Base-by-base conservation (phyloP, 2,797 vertebrate species). In the Mormyrus hasselquistii region DNA sequence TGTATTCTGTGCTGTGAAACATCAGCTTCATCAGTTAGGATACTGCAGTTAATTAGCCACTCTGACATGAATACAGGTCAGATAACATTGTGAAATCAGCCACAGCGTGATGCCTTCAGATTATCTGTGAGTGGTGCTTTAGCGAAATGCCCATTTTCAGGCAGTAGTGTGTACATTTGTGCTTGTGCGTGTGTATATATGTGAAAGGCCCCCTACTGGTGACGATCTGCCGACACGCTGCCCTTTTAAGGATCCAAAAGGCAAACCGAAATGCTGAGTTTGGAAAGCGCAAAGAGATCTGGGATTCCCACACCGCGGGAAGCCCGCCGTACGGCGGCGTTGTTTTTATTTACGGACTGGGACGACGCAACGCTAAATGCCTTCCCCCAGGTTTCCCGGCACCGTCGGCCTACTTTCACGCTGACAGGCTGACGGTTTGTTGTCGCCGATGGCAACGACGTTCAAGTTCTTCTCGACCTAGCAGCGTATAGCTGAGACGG, bases 331-430 rank as follows among this genome's bases (percentile, higher is more conserved):
- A 65, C 41, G 25, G 38, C 16, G 12, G n/a, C 25, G 0, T 47
- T 25, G 52, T 53, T 69, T 52, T 50, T 86, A 50, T 62, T 50
- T n/a, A 34, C 25, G n/a, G 14, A 19, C 8, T 34, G 19, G 38
- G 9, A 50, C 25, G 92, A 89, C n/a, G 90, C 82, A 91, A 91
- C 90, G 4, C 25, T 16, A 49, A 47, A 91, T 89, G 90, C 91
- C 89, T 87, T 87, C 85, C 89, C 89, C 88, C 90, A 86, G 94
- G 94, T 34, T 34, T 87, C 6, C 44, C 41, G 2, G 3, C 5
- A 52, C 19, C 1, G 19, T n/a, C 34, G 41, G 38, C 38, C 19
- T 50, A 7, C 86, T 65, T 47, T 65, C 19, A 49, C 8, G 57
- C 57, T 25, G 41, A 57, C 41, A 44, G 34, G 8, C 86, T 47